phyloP scores from a whole-genome alignment of 2,888 invertebrate species.

The Bellardia bayeri region DNA sequence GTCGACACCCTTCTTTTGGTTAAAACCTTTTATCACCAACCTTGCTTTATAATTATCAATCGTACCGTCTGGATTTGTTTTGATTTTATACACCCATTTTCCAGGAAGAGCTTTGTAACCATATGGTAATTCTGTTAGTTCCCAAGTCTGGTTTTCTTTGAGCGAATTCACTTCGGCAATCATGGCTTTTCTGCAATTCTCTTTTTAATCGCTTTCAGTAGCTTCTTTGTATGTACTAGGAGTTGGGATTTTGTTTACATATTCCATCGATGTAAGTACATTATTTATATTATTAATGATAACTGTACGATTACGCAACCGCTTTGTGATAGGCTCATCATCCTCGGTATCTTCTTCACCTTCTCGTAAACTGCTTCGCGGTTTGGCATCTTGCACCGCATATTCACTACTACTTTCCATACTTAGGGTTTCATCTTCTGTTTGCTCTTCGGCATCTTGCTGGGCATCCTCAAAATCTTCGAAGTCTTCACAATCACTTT shows the following conservation, averaged over 20 bases:
- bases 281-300: neutral
- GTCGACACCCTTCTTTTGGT: too few relatives aligned
- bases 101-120: too few relatives aligned
- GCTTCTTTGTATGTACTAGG: neutral
- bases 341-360: too few relatives aligned
- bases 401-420: neutral
- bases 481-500: neutral
- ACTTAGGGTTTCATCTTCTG: neutral
- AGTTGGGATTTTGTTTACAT: neutral
- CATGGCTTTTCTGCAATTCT: slow-evolving; percentile 71
- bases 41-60: too few relatives aligned
- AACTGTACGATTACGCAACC: too few relatives aligned
- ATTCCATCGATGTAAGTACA: neutral
- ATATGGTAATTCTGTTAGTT: neutral
- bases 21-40: too few relatives aligned
- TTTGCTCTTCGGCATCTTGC: neutral
- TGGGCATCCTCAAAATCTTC: neutral
- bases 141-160: slow-evolving; percentile 21
- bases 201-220: neutral
- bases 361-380: neutral
- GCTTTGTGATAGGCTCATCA: too few relatives aligned
- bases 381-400: neutral
- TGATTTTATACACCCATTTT: too few relatives aligned
- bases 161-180: slow-evolving; percentile 4
- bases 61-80: too few relatives aligned